Evolutionary conservation across 2,113 vertebrate genomes (phyloP), one percentile per base, ranked within the genome.

Genomic region (Ailurus styani): DNA sequence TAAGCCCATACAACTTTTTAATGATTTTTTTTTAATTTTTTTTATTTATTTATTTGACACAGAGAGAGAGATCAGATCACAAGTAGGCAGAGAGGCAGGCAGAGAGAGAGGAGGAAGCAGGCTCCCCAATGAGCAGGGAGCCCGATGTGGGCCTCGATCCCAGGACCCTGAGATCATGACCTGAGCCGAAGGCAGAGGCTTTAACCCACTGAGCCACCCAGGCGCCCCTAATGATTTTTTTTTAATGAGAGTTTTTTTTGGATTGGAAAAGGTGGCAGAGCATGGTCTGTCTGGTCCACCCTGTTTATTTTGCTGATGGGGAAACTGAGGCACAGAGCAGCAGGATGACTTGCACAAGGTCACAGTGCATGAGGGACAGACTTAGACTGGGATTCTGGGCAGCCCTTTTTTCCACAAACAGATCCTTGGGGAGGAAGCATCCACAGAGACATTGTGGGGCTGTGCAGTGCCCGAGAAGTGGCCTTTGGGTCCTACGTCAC

Each of bases 391-490:
- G 62, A 13, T 29, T 29, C 27, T 3, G 64, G 47, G 50, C 10
- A 23, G 40, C 50, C 23, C 1, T 7, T 31, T 54, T 64, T 42
- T 50, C 62, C 0, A 3, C 47, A 66, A 18, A 20, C 23, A n/a
- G 15, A 7, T 17, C 52, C 83, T 50, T 47, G 9, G 60, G 45
- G n/a, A 77, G 66, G 45, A 57, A 4, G 20, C 15, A 1, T 8
- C 55, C 42, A 1, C 0, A 6, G 95, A n/a, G 15, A 13, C 0
- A 1, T 23, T 1, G 0, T 15, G 34, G 2, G 18, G 29, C 17
- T 25, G 0, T 4, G 23, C n/a, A 37, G 18, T 25, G 12, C 21
- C 27, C 3, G 40, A 34, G 4, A 0, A 50, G 52, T 7, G 72
- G 66, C 17, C 18, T 45, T 2, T 12, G 5, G 5, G 17, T 14